Evolutionary conservation across 2,113 vertebrate species (phyloP).

Genomic region (Passer domesticus): DNA sequence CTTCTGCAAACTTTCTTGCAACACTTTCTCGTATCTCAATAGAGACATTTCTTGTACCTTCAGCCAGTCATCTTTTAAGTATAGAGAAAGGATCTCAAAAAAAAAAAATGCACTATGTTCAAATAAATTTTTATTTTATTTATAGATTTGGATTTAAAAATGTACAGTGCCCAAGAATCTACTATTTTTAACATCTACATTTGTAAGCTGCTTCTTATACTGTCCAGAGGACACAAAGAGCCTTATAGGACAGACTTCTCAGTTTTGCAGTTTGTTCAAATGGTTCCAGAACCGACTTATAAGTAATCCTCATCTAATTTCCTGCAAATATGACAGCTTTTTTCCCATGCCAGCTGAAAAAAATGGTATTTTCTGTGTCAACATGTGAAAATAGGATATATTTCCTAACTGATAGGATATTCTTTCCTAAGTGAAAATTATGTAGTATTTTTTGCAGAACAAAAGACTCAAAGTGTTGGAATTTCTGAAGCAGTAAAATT

Average conservation of each 20-base stretch:
- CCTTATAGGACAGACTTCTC: neutral
- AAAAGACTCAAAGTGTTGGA: neutral
- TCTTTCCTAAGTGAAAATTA: neutral
- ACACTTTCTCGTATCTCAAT: neutral
- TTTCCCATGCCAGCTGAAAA: neutral
- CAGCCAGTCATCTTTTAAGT: neutral
- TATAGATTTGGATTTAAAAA: neutral
- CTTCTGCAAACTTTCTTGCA: neutral
- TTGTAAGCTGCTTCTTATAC: neutral
- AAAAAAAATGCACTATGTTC: neutral
- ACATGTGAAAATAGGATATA: neutral
- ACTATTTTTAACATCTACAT: neutral
- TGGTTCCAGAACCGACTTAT: neutral
- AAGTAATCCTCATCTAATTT: neutral
- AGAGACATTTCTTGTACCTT: neutral
- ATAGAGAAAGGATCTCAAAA: neutral
- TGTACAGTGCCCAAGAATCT: neutral
- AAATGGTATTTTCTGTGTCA: neutral
- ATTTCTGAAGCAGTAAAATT: neutral
- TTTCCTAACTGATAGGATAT: neutral
- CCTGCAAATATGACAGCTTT: neutral
- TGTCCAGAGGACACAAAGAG: neutral
- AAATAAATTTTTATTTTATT: neutral
- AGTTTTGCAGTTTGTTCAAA: neutral
- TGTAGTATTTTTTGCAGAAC: neutral